A percentile compares a stretch with the other conserved stretches of the same genome.
Conservation (phyloP, 2,797 vertebrate species). For the Hemitrygon akajei region DNA sequence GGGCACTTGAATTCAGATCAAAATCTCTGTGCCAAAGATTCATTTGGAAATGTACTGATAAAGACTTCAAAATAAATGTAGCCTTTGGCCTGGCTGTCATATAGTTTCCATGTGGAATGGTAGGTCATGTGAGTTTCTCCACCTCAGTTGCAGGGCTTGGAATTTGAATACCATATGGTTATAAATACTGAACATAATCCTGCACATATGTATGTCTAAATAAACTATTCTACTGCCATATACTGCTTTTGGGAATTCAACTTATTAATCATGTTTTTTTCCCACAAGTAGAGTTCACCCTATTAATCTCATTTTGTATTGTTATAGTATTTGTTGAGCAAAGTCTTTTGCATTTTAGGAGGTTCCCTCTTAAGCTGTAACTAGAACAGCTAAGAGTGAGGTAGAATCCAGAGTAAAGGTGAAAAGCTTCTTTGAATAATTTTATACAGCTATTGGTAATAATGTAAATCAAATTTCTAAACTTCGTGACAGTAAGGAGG, state of each 20-base stretch:
- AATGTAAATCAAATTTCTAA: neutral
- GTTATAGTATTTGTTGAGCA: neutral
- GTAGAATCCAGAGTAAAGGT: neutral
- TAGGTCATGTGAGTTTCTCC: neutral
- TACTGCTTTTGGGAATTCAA: neutral
- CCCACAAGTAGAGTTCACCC: neutral
- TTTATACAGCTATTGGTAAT: neutral
- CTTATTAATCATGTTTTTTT: neutral
- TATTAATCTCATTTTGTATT: neutral
- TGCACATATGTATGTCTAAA: neutral
- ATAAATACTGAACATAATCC: neutral
- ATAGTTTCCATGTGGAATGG: neutral
- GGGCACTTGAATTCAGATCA: neutral
- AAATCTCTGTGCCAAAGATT: neutral
- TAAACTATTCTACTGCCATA: neutral
- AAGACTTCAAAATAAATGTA: neutral
- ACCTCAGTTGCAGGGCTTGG: neutral
- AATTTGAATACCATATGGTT: neutral
- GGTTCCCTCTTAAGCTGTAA: neutral
- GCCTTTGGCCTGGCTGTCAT: neutral
- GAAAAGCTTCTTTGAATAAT: neutral
- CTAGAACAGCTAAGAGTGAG: neutral
- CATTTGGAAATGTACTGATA: neutral
- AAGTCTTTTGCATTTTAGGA: neutral
- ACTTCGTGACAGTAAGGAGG: neutral